Percentiles rank a stretch among this genome's conserved stretches.
Conservation (phyloP, 2,888 invertebrate genomes). For the Pyralis farinalis region DNA sequence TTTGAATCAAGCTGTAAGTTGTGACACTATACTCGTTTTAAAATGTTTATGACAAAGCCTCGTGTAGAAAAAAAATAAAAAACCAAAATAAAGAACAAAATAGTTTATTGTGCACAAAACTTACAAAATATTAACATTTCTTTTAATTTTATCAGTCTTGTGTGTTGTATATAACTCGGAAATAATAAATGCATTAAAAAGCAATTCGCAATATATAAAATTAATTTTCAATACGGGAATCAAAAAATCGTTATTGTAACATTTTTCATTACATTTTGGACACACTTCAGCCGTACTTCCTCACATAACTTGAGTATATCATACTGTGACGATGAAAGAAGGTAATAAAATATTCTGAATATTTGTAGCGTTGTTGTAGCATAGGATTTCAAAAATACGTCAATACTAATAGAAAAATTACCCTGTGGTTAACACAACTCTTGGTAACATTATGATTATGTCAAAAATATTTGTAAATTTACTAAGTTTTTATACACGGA, state of each 20-base stretch:
- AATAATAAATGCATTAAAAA: slow-evolving; percentile 72
- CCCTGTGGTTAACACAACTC: too few relatives aligned
- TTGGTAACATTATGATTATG: too few relatives aligned
- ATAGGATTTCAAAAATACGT: not conserved
- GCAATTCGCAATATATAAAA: slow-evolving; percentile 45
- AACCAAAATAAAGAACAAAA: slow-evolving; percentile 65
- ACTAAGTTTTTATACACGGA: too few relatives aligned
- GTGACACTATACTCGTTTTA: too few relatives aligned
- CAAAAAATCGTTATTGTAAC: slow-evolving; percentile 25
- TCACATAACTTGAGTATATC: slow-evolving; percentile 43
- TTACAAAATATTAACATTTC: slow-evolving; percentile 67
- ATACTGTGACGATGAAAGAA: too few relatives aligned
- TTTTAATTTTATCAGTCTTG: slow-evolving; percentile 76
- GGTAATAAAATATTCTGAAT: not conserved
- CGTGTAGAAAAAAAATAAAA: slow-evolving; percentile 51
- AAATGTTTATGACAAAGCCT: slow-evolving; percentile 12
- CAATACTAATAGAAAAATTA: too few relatives aligned
- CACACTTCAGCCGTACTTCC: slow-evolving; percentile 40
- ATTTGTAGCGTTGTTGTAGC: not conserved
- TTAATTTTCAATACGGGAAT: slow-evolving; percentile 22
- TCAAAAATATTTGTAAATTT: too few relatives aligned
- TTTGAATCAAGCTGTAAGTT: too few relatives aligned
- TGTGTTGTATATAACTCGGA: slow-evolving; percentile 77
- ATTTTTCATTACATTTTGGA: slow-evolving; percentile 27
- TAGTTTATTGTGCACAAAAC: slow-evolving; percentile 78